Percentiles rank a stretch among this genome's conserved stretches.
phyloP scores from a whole-genome alignment of 2,113 vertebrate genomes.

The Proterorhinus semilunaris region DNA sequence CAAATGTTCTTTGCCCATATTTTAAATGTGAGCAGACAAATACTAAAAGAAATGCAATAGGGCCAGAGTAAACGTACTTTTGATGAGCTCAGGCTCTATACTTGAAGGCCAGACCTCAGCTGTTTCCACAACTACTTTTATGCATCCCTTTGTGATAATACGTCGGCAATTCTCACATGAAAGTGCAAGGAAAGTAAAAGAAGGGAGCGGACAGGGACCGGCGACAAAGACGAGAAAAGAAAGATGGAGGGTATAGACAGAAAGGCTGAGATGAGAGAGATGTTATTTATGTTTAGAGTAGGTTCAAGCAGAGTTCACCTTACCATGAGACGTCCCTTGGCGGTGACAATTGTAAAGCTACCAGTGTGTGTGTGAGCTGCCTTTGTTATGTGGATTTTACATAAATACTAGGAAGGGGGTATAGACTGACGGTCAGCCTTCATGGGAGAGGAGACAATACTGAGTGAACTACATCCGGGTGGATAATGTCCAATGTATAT shows the following conservation, averaged over 20 bases:
- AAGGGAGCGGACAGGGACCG: conserved; percentile 27
- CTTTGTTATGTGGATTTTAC: conserved; percentile 31
- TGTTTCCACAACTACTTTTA: conserved; percentile 33
- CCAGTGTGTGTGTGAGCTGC: conserved; percentile 37
- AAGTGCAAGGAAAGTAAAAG: conserved; percentile 32
- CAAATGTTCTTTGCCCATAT: background rate
- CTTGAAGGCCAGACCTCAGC: conserved; percentile 53
- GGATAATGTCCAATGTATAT: no score
- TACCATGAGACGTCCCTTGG: conserved; percentile 77
- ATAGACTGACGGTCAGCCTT: conserved; percentile 50
- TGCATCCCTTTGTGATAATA: conserved; percentile 35
- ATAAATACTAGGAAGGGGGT: conserved; percentile 34
- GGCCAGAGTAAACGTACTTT: conserved; percentile 25
- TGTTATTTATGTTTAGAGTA: conserved; percentile 79
- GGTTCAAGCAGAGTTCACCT: conserved; percentile 84
- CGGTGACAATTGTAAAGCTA: conserved; percentile 58
- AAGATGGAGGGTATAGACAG: conserved; percentile 52
- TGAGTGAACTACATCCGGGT: conserved; percentile 17
- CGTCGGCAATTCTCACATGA: conserved; percentile 32
- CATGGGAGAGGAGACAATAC: conserved; percentile 50
- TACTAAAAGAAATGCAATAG: background rate
- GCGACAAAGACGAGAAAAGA: conserved; percentile 34
- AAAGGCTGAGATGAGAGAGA: conserved; percentile 68
- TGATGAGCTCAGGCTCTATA: conserved; percentile 9
- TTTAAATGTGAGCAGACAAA: background rate